Evolutionary conservation across 2,888 invertebrate species (phyloP), one percentile per base, ranked within the genome.

Genomic region (Hypolimnas misippus): DNA sequence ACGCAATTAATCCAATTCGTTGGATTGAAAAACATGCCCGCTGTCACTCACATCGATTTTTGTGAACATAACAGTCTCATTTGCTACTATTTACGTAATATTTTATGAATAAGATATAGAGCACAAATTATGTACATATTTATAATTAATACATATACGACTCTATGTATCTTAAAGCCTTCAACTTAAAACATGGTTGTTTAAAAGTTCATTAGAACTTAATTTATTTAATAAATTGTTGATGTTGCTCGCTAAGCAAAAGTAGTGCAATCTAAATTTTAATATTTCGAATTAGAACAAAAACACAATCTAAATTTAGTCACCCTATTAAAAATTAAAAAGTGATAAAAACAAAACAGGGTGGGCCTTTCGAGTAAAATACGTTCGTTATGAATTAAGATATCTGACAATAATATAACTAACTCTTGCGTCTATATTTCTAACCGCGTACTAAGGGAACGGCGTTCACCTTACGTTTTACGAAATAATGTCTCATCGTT

Each of bases 341-440:
- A 81, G 80, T 84, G 81, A 84, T 78, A 71, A 69, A 72, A 76
- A 76, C 72, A 78, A 77, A 77, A 87, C 90, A 89, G 89, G 87
- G 89, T 73, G 74, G 68, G 69, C 66, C 69, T 69, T 69, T 66
- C 59, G 68, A 75, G 74, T 81, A 77, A 77, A 56, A 61, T 60
- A 81, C 77, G 82, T 78, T 84, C 82, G 73, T 80, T 83, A 84
- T 82, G 84, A 86, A 87, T 87, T 86, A 89, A 81, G 78, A 85
- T 84, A 84, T 79, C 86, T 82, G 91, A 91, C 91, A 91, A 92
- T 92, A 92, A 90, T 86, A 79, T 81, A 75, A 80, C 80, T 83
- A 83, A 84, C 79, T 78, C 70, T 76, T 76, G 50, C 59, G 59
- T 50, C 61, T 64, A 64, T 65, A 65, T 62, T 62, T 62, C 63